Evolutionary conservation across 1,140 invertebrate genomes (phyloP).

Genomic region (Drosophila kikkawai): DNA sequence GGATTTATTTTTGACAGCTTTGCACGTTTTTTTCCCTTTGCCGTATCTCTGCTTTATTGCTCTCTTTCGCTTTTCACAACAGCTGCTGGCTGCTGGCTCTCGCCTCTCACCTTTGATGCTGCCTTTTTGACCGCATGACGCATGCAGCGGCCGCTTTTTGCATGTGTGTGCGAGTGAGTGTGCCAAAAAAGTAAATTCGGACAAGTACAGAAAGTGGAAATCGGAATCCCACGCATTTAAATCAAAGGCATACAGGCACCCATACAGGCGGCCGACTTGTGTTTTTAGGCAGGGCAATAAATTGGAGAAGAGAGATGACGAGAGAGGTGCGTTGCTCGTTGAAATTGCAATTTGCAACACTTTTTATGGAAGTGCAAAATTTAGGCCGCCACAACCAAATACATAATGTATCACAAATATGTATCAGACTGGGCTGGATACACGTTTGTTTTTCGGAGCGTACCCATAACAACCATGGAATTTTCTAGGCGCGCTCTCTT

Average conservation of each 20-base stretch:
- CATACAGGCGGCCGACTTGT: slow-evolving; percentile 1
- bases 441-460: slow-evolving; percentile 50
- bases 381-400: slow-evolving; percentile 60
- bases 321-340: slow-evolving; percentile 37
- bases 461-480: slow-evolving; percentile 77
- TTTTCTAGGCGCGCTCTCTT: slow-evolving; percentile 70
- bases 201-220: slow-evolving; percentile 65
- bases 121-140: slow-evolving; percentile 69
- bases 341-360: slow-evolving; percentile 68
- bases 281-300: slow-evolving; percentile 35
- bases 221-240: slow-evolving; percentile 65
- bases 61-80: slow-evolving; percentile 38
- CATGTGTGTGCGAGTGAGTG: slow-evolving; percentile 34
- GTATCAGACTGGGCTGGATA: slow-evolving; percentile 10
- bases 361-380: slow-evolving; percentile 76
- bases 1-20: slow-evolving; percentile 75
- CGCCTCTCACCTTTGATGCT: slow-evolving; percentile 53
- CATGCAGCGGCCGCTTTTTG: slow-evolving; percentile 57
- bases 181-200: slow-evolving; percentile 61
- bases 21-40: slow-evolving; percentile 39
- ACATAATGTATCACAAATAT: slow-evolving; percentile 17
- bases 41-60: slow-evolving; percentile 9
- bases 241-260: slow-evolving; percentile 50
- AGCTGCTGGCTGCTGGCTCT: slow-evolving; percentile 43
- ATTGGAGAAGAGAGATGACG: slow-evolving; percentile 36